A percentile compares a stretch with the other conserved stretches of the same genome.
Conservation (phyloP, 1,140 invertebrate genomes). For the Hylaeus anthracinus region DNA sequence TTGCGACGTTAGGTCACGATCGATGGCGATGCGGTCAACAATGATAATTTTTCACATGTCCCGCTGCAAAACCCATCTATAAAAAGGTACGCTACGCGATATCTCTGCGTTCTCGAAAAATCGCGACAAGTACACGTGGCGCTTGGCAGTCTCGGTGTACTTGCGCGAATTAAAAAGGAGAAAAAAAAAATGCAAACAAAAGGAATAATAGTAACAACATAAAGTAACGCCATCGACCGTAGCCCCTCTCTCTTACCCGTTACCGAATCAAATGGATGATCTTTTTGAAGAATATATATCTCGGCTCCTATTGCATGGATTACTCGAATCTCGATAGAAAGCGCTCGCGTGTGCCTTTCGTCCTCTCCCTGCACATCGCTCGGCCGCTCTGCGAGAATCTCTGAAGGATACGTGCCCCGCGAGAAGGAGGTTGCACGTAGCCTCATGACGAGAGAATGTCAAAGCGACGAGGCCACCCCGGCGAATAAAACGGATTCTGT, state of each 20-base stretch:
- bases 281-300: not conserved
- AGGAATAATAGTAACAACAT: not conserved
- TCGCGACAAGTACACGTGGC: not conserved
- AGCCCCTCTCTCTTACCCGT: not conserved
- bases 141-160: not conserved
- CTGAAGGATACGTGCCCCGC: conserved; percentile 44
- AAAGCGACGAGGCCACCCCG: conserved; percentile 66
- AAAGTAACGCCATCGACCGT: conserved; percentile 21
- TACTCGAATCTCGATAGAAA: conserved; percentile 20
- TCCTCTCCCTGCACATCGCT: conserved; percentile 26
- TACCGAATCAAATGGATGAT: not conserved
- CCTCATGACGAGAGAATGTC: conserved; percentile 62
- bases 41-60: not conserved
- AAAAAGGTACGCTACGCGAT: not conserved
- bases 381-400: conserved; percentile 35
- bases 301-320: not conserved
- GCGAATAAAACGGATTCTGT: conserved; percentile 68
- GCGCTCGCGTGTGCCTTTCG: conserved; percentile 15
- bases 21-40: conserved; percentile 17
- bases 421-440: conserved; percentile 57
- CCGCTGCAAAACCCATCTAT: not conserved
- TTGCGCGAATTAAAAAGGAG: not conserved
- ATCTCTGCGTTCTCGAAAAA: not conserved
- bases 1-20: conserved; percentile 15
- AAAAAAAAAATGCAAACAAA: not conserved